Percentiles rank a stretch among this genome's conserved stretches.
Conservation (phyloP, 2,797 vertebrate species). For the Sphaeramia orbicularis region DNA sequence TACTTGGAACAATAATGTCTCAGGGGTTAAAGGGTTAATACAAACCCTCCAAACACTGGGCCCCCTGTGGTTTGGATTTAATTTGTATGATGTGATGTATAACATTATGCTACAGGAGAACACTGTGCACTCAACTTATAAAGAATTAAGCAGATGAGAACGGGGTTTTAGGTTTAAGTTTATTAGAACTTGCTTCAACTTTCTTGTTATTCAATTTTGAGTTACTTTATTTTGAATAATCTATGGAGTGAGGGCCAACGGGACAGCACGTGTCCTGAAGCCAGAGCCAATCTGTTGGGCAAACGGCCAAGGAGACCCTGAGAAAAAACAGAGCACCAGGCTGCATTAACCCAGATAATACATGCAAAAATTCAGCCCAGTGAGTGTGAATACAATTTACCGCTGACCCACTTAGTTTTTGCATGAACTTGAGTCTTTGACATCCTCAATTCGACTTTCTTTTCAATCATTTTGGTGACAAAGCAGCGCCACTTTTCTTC, state of each 20-base stretch:
- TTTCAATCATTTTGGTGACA: constrained; percentile 39
- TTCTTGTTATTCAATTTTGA: constrained; percentile 37
- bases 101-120: neutral
- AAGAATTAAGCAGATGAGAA: constrained; percentile 1
- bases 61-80: neutral
- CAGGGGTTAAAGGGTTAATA: no score
- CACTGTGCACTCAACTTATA: neutral
- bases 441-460: constrained; percentile 9
- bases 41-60: neutral
- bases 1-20: no score
- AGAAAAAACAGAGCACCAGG: constrained; percentile 6
- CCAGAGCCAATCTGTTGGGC: constrained; percentile 52
- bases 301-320: constrained; percentile 32
- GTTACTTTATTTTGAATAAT: constrained; percentile 41
- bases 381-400: neutral
- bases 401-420: constrained; percentile 10
- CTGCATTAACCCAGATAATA: constrained; percentile 21
- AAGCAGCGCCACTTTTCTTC: constrained; percentile 24
- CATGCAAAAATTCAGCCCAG: neutral
- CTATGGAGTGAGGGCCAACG: constrained; percentile 22
- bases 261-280: constrained; percentile 32
- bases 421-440: constrained; percentile 6
- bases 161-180: neutral
- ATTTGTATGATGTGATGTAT: neutral
- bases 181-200: constrained; percentile 11